Evolutionary conservation across 2,797 vertebrate species (phyloP), one percentile per base, ranked within the genome.

Genomic region (Acestrorhynchus altus): DNA sequence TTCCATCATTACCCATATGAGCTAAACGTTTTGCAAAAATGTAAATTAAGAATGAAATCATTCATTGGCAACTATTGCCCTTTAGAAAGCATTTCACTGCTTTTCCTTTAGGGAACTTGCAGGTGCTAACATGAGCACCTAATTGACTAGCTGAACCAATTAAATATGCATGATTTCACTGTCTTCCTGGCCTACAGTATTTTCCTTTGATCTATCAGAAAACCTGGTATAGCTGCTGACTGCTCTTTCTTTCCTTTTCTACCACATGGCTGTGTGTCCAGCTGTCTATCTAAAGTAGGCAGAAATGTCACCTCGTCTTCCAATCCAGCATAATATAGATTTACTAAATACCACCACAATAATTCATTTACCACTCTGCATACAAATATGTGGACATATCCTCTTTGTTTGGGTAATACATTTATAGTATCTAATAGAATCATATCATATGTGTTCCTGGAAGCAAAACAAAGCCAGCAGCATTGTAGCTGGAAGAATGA

Each of bases 381-480:
- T 91, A 90, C 92, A 93, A 94, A 94, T 93, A 92, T 92, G 90
- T 92, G 89, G 91, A 94, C 93, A 93, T 93, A 93, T 88, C 90
- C 88, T 89, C 91, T 93, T 90, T 94, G 92, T 93, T 94, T 93
- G 91, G 92, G 93, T 93, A 93, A 93, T 93, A 93, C 81, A 83
- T 86, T 2, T 79, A 85, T 83, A 78, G 80, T 83, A 89, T 88
- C 87, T 87, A 86, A 85, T 85, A 73, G 79, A 74, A 81, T 82
- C 82, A 82, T 82, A 86, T 88, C 84, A 65, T 57, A 72, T 83
- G 81, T 74, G 56, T 81, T 66, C 65, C 78, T 80, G 66, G 70
- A 54, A 70, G 74, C 77, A 87, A 86, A 72, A 88, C 86, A 40
- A 87, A 87, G 78, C 42, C 54, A 26, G 63, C 64, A 12, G 68